These are phyloP conservation scores for Vollenhovia emeryi DNA, from an alignment of 1,140 invertebrate genomes.

Conservation along the genomic window DNA sequence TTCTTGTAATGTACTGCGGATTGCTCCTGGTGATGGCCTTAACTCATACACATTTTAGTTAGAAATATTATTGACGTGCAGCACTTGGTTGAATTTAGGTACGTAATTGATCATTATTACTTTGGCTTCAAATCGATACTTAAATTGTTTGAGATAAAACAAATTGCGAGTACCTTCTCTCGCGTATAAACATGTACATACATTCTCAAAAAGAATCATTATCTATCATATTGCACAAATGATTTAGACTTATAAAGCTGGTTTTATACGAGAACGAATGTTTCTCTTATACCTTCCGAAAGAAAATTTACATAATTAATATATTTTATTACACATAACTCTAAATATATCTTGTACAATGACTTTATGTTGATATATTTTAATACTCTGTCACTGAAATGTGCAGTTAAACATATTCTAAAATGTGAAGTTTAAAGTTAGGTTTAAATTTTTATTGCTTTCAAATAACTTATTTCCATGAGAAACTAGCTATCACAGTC, in stretches of 20 bases:
- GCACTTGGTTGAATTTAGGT: background rate
- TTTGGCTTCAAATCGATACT: background rate
- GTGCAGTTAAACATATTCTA: too few species aligned
- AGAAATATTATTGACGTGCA: constrained; percentile 8
- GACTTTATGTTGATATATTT: background rate
- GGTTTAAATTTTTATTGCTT: background rate
- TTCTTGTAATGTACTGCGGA: background rate
- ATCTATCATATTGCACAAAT: background rate
- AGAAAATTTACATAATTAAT: background rate
- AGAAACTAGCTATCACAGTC: background rate
- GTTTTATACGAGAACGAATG: background rate
- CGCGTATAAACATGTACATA: too few species aligned
- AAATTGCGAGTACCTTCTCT: background rate
- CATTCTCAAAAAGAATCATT: background rate
- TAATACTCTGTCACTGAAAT: too few species aligned
- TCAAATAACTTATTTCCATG: background rate
- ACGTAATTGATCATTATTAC: background rate
- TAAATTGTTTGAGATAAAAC: background rate
- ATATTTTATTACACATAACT: too few species aligned
- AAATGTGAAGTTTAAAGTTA: background rate
- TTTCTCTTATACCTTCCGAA: background rate
- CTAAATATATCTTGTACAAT: background rate
- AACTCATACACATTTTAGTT: constrained; percentile 21
- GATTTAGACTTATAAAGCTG: background rate
- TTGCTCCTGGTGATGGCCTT: background rate